Percentiles rank a stretch among this genome's conserved stretches.
phyloP scores from a whole-genome alignment of 2,888 invertebrate genomes.

The Leptinotarsa rubiginosa region DNA sequence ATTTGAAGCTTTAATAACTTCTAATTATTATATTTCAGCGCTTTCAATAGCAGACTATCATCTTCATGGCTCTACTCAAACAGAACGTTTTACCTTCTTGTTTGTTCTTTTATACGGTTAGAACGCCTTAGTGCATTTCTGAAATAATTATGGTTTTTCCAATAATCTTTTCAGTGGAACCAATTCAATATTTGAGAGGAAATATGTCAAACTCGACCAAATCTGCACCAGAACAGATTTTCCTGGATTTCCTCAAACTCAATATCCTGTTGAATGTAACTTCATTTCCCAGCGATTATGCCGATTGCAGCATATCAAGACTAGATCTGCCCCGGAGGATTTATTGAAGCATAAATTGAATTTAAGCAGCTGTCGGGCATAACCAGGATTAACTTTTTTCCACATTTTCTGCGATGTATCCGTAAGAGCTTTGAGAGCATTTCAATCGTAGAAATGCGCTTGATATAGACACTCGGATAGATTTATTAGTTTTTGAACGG shows the following conservation, averaged over 20 bases:
- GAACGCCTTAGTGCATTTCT: too few species aligned
- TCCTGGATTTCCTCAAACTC: not conserved
- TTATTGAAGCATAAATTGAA: constrained; percentile 15
- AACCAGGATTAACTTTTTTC: not conserved
- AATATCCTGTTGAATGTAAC: constrained; percentile 7
- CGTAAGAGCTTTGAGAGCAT: not conserved
- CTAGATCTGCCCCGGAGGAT: not conserved
- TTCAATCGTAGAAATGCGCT: not conserved
- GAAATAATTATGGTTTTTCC: too few species aligned
- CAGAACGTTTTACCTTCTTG: too few species aligned
- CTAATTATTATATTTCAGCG: too few species aligned
- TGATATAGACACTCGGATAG: not conserved
- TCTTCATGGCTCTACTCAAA: too few species aligned
- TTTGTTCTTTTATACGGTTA: too few species aligned
- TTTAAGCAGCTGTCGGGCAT: constrained; percentile 2
- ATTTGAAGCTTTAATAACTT: too few species aligned
- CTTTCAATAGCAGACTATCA: too few species aligned
- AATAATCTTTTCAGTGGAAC: too few species aligned
- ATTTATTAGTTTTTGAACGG: not conserved
- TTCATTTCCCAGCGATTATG: constrained; percentile 8
- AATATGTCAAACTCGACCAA: not conserved
- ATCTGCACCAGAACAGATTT: not conserved
- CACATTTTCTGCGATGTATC: constrained; percentile 1
- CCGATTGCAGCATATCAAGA: constrained; percentile 12
- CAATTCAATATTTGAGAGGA: too few species aligned